These are phyloP conservation scores for Brachirus orientalis DNA, from an alignment of 2,113 vertebrate genomes.

Conservation along the genomic window DNA sequence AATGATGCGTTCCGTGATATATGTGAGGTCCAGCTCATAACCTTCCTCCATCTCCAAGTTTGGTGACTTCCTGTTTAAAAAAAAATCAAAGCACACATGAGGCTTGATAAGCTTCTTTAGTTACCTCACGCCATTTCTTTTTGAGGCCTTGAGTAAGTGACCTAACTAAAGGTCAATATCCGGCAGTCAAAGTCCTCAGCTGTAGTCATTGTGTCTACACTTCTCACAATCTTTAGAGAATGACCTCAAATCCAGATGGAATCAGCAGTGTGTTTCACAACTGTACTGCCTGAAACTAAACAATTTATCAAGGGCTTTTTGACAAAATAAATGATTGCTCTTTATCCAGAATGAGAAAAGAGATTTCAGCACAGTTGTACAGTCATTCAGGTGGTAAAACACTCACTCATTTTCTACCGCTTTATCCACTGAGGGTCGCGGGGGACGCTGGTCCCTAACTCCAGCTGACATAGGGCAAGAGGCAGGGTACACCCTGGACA, in stretches of 20 bases:
- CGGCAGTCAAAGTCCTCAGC: conserved; percentile 70
- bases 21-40: conserved; percentile 94
- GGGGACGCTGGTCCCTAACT: too few species aligned
- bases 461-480: too few species aligned
- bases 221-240: conserved; percentile 38
- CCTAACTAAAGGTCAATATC: conserved; percentile 67
- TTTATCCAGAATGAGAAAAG: conserved; percentile 44
- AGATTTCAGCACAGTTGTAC: too few species aligned
- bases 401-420: too few species aligned
- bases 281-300: conserved; percentile 2
- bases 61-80: conserved; percentile 41
- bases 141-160: conserved; percentile 22
- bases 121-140: conserved; percentile 14
- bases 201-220: conserved; percentile 48
- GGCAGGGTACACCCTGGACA: too few species aligned
- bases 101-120: conserved; percentile 2
- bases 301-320: conserved; percentile 3
- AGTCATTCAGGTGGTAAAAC: too few species aligned
- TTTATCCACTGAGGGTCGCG: too few species aligned
- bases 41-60: conserved; percentile 88
- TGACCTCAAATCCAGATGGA: conserved; percentile 44
- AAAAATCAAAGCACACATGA: conserved; percentile 9
- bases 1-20: conserved; percentile 95
- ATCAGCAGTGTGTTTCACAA: conserved; percentile 30
- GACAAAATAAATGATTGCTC: conserved; percentile 21